A percentile compares a stretch with the other conserved stretches of the same genome.
Conservation (phyloP, 2,888 invertebrate genomes). For the Ormia ochracea region DNA sequence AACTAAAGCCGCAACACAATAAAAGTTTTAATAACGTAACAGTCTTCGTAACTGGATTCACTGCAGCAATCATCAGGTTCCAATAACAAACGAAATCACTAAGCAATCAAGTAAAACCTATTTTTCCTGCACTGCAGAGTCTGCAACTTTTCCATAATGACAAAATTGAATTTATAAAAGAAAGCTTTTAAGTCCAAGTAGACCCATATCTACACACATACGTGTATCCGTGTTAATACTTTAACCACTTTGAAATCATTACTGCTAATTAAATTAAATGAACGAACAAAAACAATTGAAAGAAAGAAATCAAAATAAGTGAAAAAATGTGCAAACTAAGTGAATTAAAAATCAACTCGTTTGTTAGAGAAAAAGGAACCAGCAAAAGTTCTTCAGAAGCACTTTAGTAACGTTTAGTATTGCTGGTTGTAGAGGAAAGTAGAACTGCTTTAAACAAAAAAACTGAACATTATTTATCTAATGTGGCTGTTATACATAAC, state of each 20-base stretch:
- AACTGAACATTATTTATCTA: constrained; percentile 57
- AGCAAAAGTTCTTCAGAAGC: constrained; percentile 24
- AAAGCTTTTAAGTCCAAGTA: neutral
- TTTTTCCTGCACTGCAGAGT: too few species aligned
- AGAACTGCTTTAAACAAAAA: neutral
- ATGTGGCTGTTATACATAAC: constrained; percentile 16
- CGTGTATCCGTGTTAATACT: constrained; percentile 22
- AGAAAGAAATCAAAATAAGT: neutral
- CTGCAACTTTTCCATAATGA: too few species aligned
- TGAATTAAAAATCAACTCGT: constrained; percentile 41
- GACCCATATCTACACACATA: neutral
- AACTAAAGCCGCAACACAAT: too few species aligned
- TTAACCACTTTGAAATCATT: constrained; percentile 57
- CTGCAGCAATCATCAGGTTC: too few species aligned
- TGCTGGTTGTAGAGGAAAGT: neutral
- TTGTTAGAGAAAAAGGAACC: neutral
- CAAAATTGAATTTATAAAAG: too few species aligned
- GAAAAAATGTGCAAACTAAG: constrained; percentile 11
- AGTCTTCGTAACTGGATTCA: too few species aligned
- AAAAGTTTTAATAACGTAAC: too few species aligned
- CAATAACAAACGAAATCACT: too few species aligned
- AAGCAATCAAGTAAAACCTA: too few species aligned
- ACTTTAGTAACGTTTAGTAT: constrained; percentile 38
- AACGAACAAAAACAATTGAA: constrained; percentile 15
- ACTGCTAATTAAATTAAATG: constrained; percentile 59